Base-by-base conservation (phyloP, 2,113 vertebrate species). In the Athene cunicularia region DNA sequence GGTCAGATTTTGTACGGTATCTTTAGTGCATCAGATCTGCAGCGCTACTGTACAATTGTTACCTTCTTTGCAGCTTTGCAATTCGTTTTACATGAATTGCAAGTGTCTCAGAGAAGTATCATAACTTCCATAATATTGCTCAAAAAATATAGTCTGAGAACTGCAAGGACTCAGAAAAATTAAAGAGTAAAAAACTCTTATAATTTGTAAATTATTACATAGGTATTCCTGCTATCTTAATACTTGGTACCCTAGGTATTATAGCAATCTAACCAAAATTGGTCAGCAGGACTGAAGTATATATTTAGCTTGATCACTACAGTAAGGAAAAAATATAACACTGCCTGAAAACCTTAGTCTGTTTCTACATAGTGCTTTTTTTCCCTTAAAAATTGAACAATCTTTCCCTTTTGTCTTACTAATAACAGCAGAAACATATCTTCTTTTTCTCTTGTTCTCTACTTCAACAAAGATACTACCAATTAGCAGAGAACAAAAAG, bases 151-250 rank as follows among this genome's bases (percentile, higher is more conserved):
- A n/a, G 2, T 82, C 9, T 84, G 50, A 79, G 96, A 98, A 85
- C 41, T 39, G 16, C 59, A 96, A 95, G 63, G 30, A 96, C 41
- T 74, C 76, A 45, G 76, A 81, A 95, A 93, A 77, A 62, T 49
- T 80, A 92, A 97, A 86, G 23, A 81, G 66, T 87, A 68, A 91
- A 95, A 96, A 55, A 16, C 30, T 75, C 79, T 86, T 88, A 90
- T 87, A 33, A 82, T 73, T 56, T 75, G 21, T 86, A 95, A 96
- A 92, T 52, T 3, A 96, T 84, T 81, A 91, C 88, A 74, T 63
- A 96, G 88, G 74, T 90, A 91, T 80, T 94, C 73, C 41, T 91
- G 76, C 75, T 91, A 80, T 45, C 88, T 81, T 85, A 84, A 93
- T 86, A 86, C 77, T 80, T 23, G 27, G 41, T 55, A 64, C 19